Base-by-base conservation (phyloP, 2,888 invertebrate genomes). In the Geophilus truncorum region DNA sequence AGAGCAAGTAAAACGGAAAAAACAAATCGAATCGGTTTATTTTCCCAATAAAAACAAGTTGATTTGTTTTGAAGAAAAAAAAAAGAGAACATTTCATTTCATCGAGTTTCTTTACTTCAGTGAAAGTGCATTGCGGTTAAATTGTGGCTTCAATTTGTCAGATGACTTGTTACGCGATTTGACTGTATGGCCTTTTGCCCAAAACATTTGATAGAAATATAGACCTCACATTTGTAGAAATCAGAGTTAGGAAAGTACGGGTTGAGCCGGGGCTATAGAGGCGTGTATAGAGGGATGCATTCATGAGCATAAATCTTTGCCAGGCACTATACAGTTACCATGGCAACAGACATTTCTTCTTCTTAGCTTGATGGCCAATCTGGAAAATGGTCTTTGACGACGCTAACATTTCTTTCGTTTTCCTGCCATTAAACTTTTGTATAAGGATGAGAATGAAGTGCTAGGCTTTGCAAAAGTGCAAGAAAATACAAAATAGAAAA, bases 341-440 rank as follows among this genome's bases (percentile, higher is more conserved):
- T 70, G 28, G 70, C 70, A 70, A 70, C 70, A 62, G 25, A 70
- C 70, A 70, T 70, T 28, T 70, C 70, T 70, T 70, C 70, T 70
- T 70, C 70, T 70, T 70, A 70, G 28, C 70, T 70, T 70, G 70
- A 70, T 70, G 70, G 70, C 70, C 70, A 70, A 70, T 70, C 70
- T 70, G 28, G 70, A 70, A 70, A 70, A 70, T 70, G 70, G 70
- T 70, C 70, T 70, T 70, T 70, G 70, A 70, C 28, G 70, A 62
- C 57, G 57, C 57, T 62, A 62, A 62, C 57, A 62, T 62, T 62
- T 62, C 57, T 62, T 62, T 62, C 57, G n/a, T 23, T 62, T 23
- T 62, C 57, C 23, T 62, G 21, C 57, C 57, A 62, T 70, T 23
- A 23, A 70, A 70, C 70, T 70, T 70, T 70, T 70, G 15, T 28